A percentile compares a stretch with the other conserved stretches of the same genome.
phyloP scores from a whole-genome alignment of 2,113 vertebrate species.

The Phoenicopterus ruber region DNA sequence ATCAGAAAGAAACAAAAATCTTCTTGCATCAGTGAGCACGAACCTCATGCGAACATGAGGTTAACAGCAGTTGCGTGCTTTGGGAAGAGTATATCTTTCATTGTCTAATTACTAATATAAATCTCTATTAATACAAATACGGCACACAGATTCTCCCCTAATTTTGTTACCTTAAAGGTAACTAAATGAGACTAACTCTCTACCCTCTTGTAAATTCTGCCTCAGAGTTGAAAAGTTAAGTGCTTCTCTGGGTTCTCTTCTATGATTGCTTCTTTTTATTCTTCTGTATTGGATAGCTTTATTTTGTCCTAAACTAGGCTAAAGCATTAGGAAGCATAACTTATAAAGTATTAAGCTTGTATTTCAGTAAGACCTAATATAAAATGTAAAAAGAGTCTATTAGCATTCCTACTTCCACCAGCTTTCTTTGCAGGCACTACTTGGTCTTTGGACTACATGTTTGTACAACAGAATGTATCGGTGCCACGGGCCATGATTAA shows the following conservation, averaged over 20 bases:
- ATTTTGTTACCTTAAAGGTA: background rate
- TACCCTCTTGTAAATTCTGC: background rate
- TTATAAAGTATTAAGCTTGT: background rate
- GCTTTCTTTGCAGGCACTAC: background rate
- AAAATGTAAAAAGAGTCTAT: background rate
- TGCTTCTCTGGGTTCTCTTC: background rate
- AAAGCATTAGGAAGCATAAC: background rate
- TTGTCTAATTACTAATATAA: background rate
- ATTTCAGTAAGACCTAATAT: background rate
- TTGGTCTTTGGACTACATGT: background rate
- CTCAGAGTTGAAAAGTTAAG: background rate
- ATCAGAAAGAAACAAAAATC: background rate
- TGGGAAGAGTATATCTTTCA: background rate
- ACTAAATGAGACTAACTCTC: background rate
- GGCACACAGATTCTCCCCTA: background rate
- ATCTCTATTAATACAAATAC: background rate
- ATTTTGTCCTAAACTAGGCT: background rate
- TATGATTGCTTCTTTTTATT: background rate
- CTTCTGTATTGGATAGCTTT: background rate
- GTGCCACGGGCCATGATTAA: background rate
- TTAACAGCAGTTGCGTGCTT: background rate
- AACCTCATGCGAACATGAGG: background rate
- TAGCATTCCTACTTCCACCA: background rate
- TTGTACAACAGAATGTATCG: no score
- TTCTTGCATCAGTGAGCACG: background rate